A percentile compares a stretch with the other conserved stretches of the same genome.
Evolutionary conservation across 1,140 invertebrate species (phyloP).

Genomic region (Drosophila subobscura): DNA sequence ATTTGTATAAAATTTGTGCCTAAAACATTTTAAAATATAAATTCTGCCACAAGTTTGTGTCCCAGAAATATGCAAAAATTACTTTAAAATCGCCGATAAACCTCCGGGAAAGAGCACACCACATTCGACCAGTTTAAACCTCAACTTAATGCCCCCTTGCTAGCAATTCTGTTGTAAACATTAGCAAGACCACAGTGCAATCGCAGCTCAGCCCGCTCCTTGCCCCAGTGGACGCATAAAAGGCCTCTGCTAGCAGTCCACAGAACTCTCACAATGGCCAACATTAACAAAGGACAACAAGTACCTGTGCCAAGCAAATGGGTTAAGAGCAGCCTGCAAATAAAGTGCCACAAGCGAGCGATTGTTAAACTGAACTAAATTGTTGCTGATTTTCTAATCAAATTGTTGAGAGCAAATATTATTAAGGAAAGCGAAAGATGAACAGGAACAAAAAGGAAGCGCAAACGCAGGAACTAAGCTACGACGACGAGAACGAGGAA

Average conservation of each 20-base stretch:
- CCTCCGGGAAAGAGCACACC: not conserved
- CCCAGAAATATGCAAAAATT: not conserved
- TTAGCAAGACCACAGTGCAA: conserved; percentile 46
- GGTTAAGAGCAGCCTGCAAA: conserved; percentile 54
- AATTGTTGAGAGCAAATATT: conserved; percentile 15
- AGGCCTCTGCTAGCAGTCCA: conserved; percentile 1
- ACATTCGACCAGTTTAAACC: not conserved
- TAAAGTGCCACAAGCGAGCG: not conserved
- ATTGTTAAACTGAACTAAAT: conserved; percentile 10
- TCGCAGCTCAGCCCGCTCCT: not conserved
- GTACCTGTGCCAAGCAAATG: conserved; percentile 37
- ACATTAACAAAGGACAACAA: conserved; percentile 5
- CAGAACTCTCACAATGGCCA: conserved; percentile 41
- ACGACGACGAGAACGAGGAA: not conserved
- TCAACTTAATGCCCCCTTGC: conserved; percentile 18
- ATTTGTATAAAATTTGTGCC: not conserved
- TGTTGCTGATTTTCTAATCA: conserved; percentile 65
- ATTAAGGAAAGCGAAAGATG: conserved; percentile 2
- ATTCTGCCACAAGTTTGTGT: too few species aligned
- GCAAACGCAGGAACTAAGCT: not conserved
- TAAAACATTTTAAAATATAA: not conserved
- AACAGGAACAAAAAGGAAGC: not conserved
- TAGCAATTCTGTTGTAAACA: conserved; percentile 60
- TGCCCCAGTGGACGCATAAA: conserved; percentile 60
- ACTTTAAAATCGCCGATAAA: not conserved